phyloP scores from a whole-genome alignment of 1,140 invertebrate genomes.

The Aphaenogaster rudis region DNA sequence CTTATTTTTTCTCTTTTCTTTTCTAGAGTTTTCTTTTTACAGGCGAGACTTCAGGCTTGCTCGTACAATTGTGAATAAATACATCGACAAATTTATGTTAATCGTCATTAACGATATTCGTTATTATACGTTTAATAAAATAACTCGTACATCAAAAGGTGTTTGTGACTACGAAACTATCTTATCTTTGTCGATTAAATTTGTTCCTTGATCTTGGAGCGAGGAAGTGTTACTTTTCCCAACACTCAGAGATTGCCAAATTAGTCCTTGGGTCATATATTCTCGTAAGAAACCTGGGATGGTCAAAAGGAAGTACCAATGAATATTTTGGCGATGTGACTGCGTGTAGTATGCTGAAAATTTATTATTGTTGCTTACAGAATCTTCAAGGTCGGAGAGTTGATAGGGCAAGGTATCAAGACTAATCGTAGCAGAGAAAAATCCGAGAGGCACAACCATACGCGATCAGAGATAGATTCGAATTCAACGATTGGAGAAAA shows the following conservation, averaged over 20 bases:
- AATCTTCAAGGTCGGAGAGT: conserved; percentile 16
- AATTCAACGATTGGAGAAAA: not conserved
- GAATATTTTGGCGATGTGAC: conserved; percentile 1
- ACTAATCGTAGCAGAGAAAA: not conserved
- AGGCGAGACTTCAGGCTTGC: not conserved
- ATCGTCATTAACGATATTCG: conserved; percentile 59
- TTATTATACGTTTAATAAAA: conserved; percentile 76
- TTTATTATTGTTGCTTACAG: conserved; percentile 66
- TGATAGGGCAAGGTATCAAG: not conserved
- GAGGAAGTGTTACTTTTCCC: not conserved
- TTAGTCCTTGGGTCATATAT: conserved; percentile 3
- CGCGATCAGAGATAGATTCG: not conserved
- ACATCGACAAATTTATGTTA: conserved; percentile 66
- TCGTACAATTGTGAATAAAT: conserved; percentile 24
- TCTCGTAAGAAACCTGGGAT: not conserved
- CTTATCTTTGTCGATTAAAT: conserved; percentile 45
- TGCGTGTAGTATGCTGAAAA: conserved; percentile 57
- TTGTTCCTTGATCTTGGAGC: conserved; percentile 12
- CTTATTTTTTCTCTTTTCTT: not conserved
- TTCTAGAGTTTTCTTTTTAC: not conserved
- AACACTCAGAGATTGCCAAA: not conserved
- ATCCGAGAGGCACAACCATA: not conserved
- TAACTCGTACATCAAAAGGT: conserved; percentile 46
- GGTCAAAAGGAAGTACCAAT: conserved; percentile 16
- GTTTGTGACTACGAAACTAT: conserved; percentile 23